phyloP scores from a whole-genome alignment of 2,888 invertebrate genomes.

The Pachydiplax longipennis region DNA sequence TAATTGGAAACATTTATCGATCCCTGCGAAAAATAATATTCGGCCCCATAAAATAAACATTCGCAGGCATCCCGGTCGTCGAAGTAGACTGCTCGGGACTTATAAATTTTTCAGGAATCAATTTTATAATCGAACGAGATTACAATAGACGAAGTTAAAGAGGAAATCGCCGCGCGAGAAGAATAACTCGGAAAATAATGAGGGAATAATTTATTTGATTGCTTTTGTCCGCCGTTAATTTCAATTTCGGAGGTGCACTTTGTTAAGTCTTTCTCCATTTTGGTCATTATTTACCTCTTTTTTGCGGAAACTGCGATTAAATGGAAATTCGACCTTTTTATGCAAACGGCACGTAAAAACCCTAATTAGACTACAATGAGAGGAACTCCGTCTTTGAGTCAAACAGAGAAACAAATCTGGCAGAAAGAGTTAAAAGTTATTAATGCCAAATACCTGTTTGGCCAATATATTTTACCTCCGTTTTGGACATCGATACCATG shows the following conservation, averaged over 20 bases:
- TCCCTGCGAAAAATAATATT: not conserved
- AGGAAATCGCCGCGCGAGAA: not conserved
- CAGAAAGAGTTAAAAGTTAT: not conserved
- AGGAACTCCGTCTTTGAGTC: not conserved
- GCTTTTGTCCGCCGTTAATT: not conserved
- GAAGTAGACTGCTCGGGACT: not conserved
- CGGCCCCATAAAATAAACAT: not conserved
- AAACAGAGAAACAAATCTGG: not conserved
- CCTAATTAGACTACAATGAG: not conserved
- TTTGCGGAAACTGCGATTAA: not conserved
- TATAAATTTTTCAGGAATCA: not conserved
- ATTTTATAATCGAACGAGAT: slow-evolving; percentile 2
- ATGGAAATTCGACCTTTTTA: not conserved
- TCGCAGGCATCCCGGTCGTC: not conserved
- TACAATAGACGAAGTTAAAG: not conserved
- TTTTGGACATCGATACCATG: too few species aligned
- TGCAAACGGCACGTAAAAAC: not conserved
- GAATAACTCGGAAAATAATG: not conserved
- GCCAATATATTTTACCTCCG: too few species aligned
- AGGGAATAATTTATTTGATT: not conserved
- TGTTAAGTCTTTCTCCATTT: not conserved
- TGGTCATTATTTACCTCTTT: not conserved
- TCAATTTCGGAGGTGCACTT: not conserved
- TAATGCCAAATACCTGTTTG: too few species aligned
- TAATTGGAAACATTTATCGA: not conserved